phyloP scores from a whole-genome alignment of 2,888 invertebrate species.

The Xylocampa areola region DNA sequence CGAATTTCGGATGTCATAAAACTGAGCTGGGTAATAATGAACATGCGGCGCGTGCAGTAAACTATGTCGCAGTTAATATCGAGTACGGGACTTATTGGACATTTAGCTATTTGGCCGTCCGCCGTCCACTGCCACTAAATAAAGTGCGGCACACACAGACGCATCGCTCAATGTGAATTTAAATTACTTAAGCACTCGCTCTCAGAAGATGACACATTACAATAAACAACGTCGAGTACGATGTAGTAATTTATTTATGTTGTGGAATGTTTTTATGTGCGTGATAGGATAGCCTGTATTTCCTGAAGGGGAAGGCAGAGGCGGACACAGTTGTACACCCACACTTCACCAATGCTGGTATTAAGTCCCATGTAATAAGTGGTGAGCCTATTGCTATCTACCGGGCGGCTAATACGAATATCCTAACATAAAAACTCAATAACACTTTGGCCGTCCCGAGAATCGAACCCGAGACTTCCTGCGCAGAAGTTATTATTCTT shows the following conservation, averaged over 20 bases:
- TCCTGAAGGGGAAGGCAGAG: too few species aligned
- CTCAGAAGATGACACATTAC: conserved; percentile 1
- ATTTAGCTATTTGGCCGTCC: conserved; percentile 75
- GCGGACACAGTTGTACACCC: too few species aligned
- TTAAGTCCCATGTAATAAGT: too few species aligned
- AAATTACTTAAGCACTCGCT: conserved; percentile 18
- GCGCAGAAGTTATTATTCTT: too few species aligned
- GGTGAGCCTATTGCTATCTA: too few species aligned
- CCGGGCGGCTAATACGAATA: too few species aligned
- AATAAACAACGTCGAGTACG: not conserved
- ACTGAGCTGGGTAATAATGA: conserved; percentile 83
- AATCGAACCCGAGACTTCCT: too few species aligned
- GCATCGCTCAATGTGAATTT: conserved; percentile 57
- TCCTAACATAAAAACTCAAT: too few species aligned
- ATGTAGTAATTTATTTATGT: not conserved
- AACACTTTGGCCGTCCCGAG: too few species aligned
- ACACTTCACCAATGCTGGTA: too few species aligned
- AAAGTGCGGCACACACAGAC: conserved; percentile 56
- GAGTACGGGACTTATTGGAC: conserved; percentile 82
- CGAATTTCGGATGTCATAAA: conserved; percentile 84
- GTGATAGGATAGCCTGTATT: too few species aligned
- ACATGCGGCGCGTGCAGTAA: conserved; percentile 84
- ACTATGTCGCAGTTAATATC: conserved; percentile 86
- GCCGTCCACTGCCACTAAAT: conserved; percentile 64
- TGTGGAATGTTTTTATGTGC: not conserved